Conservation (phyloP, 2,113 vertebrate species). For the Apistogramma diplotaenia region DNA sequence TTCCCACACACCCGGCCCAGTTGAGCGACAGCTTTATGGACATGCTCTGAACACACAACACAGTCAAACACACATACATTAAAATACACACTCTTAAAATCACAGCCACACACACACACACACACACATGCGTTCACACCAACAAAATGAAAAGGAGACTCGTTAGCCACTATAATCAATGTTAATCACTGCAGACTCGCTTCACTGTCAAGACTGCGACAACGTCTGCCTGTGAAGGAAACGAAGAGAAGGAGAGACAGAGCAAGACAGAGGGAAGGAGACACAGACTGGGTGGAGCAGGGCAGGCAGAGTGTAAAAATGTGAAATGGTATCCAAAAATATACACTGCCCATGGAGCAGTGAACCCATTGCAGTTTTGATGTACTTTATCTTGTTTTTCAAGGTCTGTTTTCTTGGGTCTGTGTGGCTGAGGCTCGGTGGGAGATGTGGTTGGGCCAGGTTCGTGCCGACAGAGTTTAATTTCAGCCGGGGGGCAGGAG, state of each 20-base stretch:
- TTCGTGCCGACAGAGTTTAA: slow-evolving; percentile 46
- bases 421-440: slow-evolving; percentile 25
- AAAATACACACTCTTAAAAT: slow-evolving; percentile 1
- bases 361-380: slow-evolving; percentile 51
- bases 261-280: slow-evolving; percentile 8
- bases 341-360: slow-evolving; percentile 56
- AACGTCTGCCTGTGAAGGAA: slow-evolving; percentile 53
- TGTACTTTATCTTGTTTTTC: slow-evolving; percentile 69
- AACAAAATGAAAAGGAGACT: slow-evolving; percentile 58
- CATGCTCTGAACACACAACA: slow-evolving; percentile 14
- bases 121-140: not conserved
- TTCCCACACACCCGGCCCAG: slow-evolving; percentile 9
- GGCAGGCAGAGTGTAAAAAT: slow-evolving; percentile 38
- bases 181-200: slow-evolving; percentile 75
- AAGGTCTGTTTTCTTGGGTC: slow-evolving; percentile 62
- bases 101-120: not conserved
- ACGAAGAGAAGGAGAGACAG: not conserved
- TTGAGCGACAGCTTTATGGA: slow-evolving; percentile 58
- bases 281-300: slow-evolving; percentile 37
- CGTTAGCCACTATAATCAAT: slow-evolving; percentile 75
- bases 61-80: not conserved
- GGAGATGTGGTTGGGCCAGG: slow-evolving; percentile 31
- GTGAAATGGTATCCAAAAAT: slow-evolving; percentile 61
- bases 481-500: slow-evolving; percentile 43
- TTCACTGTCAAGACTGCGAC: slow-evolving; percentile 64